These are phyloP conservation scores for Chymomyza fuscimana DNA, from an alignment of 2,888 invertebrate genomes.

Conservation along the genomic window DNA sequence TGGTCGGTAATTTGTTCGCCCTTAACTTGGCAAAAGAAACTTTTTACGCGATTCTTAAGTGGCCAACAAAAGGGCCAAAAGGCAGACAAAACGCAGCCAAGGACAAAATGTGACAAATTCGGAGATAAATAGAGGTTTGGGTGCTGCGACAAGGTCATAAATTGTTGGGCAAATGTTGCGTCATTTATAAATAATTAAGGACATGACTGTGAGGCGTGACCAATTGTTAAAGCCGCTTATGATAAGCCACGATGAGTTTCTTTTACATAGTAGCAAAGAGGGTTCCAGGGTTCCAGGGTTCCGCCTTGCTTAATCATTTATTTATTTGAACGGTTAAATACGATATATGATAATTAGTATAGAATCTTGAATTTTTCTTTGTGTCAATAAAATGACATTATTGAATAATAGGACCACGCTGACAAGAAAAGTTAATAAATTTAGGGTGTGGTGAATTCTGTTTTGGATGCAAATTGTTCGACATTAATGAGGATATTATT, in stretches of 20 bases:
- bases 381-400: too few relatives aligned
- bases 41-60: neutral
- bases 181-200: neutral
- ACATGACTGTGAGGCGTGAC: neutral
- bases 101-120: neutral
- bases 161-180: neutral
- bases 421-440: too few relatives aligned
- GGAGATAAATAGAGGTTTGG: neutral
- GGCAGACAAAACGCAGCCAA: neutral
- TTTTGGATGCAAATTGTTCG: too few relatives aligned
- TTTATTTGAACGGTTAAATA: too few relatives aligned
- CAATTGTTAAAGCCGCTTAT: neutral
- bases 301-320: too few relatives aligned
- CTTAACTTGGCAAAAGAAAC: neutral
- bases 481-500: too few relatives aligned
- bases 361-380: too few relatives aligned
- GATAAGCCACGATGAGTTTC: neutral
- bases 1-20: neutral
- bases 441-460: too few relatives aligned
- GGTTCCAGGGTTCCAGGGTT: too few relatives aligned
- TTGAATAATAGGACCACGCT: too few relatives aligned
- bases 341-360: too few relatives aligned
- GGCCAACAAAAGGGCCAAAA: neutral
- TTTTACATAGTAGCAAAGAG: neutral
- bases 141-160: neutral